phyloP scores from a whole-genome alignment of 2,797 vertebrate species.

The Cyprinodon diabolis region DNA sequence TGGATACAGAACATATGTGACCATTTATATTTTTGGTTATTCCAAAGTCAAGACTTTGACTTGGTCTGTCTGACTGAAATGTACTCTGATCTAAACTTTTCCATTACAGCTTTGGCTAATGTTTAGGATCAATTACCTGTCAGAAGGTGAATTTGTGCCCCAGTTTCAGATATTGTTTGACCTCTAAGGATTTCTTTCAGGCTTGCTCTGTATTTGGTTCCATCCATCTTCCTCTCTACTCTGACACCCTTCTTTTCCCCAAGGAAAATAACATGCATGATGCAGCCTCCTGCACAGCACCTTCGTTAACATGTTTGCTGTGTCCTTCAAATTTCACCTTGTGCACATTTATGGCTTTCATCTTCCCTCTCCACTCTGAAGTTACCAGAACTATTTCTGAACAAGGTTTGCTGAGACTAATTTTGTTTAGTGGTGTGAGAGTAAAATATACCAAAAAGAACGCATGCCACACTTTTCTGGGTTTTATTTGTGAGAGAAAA shows the following conservation, averaged over 20 bases:
- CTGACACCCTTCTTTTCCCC: too few relatives aligned
- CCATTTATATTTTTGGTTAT: not conserved
- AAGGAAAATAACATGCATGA: too few relatives aligned
- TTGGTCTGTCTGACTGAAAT: too few relatives aligned
- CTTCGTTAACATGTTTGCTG: too few relatives aligned
- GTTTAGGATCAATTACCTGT: not conserved
- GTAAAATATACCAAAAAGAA: not conserved
- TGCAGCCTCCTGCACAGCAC: too few relatives aligned
- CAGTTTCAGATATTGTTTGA: too few relatives aligned
- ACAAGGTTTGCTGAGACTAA: not conserved
- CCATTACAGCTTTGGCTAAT: not conserved
- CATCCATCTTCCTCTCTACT: too few relatives aligned
- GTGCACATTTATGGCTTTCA: not conserved
- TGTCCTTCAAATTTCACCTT: not conserved
- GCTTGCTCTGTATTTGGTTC: too few relatives aligned
- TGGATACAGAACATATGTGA: not conserved
- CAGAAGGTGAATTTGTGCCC: not conserved
- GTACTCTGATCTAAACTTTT: too few relatives aligned
- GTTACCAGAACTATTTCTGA: not conserved
- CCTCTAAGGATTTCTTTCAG: too few relatives aligned
- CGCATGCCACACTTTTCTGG: not conserved
- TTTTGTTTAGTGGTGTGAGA: too few relatives aligned
- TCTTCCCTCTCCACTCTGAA: not conserved
- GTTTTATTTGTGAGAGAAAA: not conserved
- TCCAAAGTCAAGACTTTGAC: too few relatives aligned